Evolutionary conservation across 1,140 invertebrate species (phyloP).

Genomic region (Heliconius melpomene): DNA sequence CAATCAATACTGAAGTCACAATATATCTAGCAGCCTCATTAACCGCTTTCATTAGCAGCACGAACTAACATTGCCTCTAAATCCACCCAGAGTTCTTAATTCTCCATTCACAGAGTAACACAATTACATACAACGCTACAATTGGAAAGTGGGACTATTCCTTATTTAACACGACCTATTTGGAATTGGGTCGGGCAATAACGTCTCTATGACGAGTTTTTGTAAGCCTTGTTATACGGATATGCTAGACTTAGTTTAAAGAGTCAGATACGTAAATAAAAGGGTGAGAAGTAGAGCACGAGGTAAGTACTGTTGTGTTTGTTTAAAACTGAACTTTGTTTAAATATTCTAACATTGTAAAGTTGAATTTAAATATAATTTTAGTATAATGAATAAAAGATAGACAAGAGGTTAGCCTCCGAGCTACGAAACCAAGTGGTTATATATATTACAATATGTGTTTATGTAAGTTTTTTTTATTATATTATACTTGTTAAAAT

Average conservation of each 20-base stretch:
- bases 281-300: not conserved
- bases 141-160: slow-evolving; percentile 28
- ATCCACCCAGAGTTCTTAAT: slow-evolving; percentile 28
- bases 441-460: not conserved
- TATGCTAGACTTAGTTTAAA: slow-evolving; percentile 13
- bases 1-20: not conserved
- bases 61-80: slow-evolving; percentile 16
- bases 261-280: slow-evolving; percentile 10
- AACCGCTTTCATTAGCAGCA: slow-evolving; percentile 23
- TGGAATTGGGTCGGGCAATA: slow-evolving; percentile 30
- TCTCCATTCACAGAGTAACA: slow-evolving; percentile 40
- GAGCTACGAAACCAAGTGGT: no score
- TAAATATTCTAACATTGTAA: not conserved
- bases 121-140: slow-evolving; percentile 34
- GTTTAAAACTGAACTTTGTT: not conserved
- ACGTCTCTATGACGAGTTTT: slow-evolving; percentile 21
- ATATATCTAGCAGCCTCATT: slow-evolving; percentile 1
- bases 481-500: no score
- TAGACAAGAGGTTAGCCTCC: no score
- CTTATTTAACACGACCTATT: slow-evolving; percentile 42
- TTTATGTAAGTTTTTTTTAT: not conserved
- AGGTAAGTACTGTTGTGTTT: not conserved
- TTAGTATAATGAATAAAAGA: not conserved
- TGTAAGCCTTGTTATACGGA: slow-evolving; percentile 16
- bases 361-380: not conserved